These are phyloP conservation scores for Aphelocoma californica DNA, from an alignment of 2,797 vertebrate species.

Conservation along the genomic window DNA sequence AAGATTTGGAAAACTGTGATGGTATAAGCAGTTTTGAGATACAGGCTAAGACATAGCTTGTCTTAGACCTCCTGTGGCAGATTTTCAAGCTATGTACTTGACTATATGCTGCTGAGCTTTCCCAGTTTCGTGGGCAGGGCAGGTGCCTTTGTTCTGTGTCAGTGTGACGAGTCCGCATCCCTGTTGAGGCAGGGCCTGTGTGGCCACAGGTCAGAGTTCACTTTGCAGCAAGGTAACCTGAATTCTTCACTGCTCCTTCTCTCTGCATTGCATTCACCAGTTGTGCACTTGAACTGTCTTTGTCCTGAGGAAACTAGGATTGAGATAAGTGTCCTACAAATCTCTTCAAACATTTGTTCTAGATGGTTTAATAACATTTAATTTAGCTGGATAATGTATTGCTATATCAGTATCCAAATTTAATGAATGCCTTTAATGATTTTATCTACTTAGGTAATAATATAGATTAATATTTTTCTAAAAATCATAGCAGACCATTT, in stretches of 20 bases:
- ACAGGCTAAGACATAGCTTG: neutral
- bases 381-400: neutral
- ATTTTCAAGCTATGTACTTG: neutral
- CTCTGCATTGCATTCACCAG: neutral
- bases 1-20: neutral
- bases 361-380: neutral
- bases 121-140: neutral
- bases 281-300: neutral
- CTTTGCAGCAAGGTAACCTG: neutral
- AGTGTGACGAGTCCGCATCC: neutral
- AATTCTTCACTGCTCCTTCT: neutral
- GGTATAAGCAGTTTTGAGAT: neutral
- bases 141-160: neutral
- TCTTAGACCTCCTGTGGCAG: neutral
- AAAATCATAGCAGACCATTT: neutral
- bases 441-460: conserved; percentile 24
- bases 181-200: neutral
- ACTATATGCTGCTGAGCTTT: neutral
- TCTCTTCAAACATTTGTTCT: conserved; percentile 1
- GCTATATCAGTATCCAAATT: neutral
- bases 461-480: conserved; percentile 21
- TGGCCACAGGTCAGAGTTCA: neutral
- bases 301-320: neutral
- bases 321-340: neutral
- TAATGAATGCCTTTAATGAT: conserved; percentile 27